Conservation (phyloP, 2,888 invertebrate genomes). For the Lasioglossum figueresi region DNA sequence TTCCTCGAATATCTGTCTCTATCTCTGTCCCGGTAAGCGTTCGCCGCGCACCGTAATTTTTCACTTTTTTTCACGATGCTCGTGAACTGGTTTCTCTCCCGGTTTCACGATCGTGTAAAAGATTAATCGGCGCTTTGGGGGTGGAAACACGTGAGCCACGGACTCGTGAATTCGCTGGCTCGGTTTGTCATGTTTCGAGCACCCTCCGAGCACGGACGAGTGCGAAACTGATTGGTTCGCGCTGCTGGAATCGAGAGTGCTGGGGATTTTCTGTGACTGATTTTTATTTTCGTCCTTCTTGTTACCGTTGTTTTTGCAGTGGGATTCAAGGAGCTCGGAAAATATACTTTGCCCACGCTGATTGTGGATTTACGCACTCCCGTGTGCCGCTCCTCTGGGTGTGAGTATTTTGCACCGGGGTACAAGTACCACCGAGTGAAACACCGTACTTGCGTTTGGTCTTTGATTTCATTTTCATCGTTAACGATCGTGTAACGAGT, state of each 20-base stretch:
- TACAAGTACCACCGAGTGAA: not conserved
- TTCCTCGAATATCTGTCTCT: not conserved
- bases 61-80: not conserved
- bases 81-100: not conserved
- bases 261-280: not conserved
- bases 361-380: not conserved
- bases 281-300: not conserved
- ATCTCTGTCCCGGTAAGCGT: not conserved
- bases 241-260: not conserved
- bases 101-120: not conserved
- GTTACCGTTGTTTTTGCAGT: not conserved
- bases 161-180: not conserved
- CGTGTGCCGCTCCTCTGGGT: not conserved
- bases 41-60: not conserved
- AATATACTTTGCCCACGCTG: not conserved
- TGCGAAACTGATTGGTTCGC: not conserved
- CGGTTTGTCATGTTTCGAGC: not conserved
- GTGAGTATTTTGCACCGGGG: not conserved
- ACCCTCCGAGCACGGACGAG: not conserved
- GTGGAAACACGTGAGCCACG: conserved; percentile 1
- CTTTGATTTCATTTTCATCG: not conserved
- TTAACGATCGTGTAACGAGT: not conserved
- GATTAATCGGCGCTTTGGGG: not conserved
- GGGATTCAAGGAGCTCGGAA: not conserved
- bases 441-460: not conserved